Conservation (phyloP, 30 jellyfish, hydroid and myxozoan genomes). For the Phacellophora camtschatica region DNA sequence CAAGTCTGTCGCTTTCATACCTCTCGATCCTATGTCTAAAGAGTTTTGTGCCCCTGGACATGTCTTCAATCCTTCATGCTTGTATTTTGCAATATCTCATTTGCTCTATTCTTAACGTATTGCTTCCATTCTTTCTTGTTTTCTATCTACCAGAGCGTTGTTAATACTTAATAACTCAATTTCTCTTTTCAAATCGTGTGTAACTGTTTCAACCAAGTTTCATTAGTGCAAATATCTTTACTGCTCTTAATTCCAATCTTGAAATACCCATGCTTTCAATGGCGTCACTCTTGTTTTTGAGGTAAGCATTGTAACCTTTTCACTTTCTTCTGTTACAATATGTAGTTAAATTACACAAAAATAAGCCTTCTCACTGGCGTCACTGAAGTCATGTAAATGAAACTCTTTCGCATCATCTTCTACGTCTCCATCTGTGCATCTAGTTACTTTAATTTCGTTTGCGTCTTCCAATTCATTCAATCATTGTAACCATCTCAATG, state of each 20-base stretch:
- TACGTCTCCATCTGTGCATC: neutral
- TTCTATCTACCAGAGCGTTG: conserved; percentile 13
- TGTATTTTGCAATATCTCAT: neutral
- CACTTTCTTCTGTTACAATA: neutral
- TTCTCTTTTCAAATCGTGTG: neutral
- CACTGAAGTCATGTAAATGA: conserved; percentile 23
- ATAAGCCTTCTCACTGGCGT: conserved; percentile 22
- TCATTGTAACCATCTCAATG: neutral
- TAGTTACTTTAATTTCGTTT: neutral
- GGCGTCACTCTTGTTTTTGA: conserved; percentile 44
- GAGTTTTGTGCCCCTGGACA: conserved; percentile 14
- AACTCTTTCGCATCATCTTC: neutral
- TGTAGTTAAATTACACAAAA: conserved; percentile 3
- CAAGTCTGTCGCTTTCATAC: neutral
- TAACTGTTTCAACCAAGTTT: neutral
- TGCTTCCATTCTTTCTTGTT: conserved; percentile 23
- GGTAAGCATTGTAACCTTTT: neutral
- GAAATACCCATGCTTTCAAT: neutral
- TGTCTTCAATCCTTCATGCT: neutral
- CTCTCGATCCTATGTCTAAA: conserved; percentile 22
- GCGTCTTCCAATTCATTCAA: neutral
- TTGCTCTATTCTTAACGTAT: neutral
- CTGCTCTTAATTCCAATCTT: conserved; percentile 12
- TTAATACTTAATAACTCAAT: neutral
- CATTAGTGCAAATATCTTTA: neutral